Evolutionary conservation across 2,888 invertebrate genomes (phyloP).

Genomic region (Fragum sueziense): DNA sequence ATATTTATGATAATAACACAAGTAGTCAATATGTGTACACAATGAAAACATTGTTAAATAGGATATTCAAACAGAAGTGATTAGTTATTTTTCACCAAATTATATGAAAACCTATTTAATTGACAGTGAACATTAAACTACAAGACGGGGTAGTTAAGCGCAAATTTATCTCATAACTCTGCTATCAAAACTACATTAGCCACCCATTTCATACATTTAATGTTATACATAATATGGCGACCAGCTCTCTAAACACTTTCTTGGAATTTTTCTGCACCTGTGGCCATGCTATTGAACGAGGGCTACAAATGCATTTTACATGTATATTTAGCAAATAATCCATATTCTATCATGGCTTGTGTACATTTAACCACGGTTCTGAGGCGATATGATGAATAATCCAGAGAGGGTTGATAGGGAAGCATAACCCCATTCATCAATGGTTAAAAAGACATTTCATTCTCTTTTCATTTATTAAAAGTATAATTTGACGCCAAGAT

Average conservation of each 20-base stretch:
- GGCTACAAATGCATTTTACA: too few species aligned
- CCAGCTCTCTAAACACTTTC: slow-evolving; percentile 7
- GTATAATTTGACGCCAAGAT: too few species aligned
- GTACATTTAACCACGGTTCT: slow-evolving; percentile 31
- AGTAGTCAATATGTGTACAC: too few species aligned
- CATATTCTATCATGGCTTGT: too few species aligned
- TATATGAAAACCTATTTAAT: not conserved
- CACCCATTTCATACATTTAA: slow-evolving; percentile 56
- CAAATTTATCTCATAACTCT: slow-evolving; percentile 42
- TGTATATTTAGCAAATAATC: too few species aligned
- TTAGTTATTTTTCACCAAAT: too few species aligned
- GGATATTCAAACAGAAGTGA: too few species aligned
- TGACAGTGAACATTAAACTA: slow-evolving; percentile 41
- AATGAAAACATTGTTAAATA: too few species aligned
- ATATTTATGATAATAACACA: too few species aligned
- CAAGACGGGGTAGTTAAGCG: slow-evolving; percentile 35
- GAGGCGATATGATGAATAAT: not conserved
- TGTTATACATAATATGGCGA: slow-evolving; percentile 31
- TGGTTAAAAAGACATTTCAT: too few species aligned
- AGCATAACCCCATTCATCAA: not conserved
- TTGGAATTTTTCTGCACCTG: slow-evolving; percentile 32
- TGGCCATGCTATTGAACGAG: slow-evolving; percentile 28
- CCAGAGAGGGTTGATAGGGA: not conserved
- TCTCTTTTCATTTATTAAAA: too few species aligned
- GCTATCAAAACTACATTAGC: slow-evolving; percentile 53